Base-by-base conservation (phyloP, 2,888 invertebrate genomes). In the Amblyjoppa proteus region DNA sequence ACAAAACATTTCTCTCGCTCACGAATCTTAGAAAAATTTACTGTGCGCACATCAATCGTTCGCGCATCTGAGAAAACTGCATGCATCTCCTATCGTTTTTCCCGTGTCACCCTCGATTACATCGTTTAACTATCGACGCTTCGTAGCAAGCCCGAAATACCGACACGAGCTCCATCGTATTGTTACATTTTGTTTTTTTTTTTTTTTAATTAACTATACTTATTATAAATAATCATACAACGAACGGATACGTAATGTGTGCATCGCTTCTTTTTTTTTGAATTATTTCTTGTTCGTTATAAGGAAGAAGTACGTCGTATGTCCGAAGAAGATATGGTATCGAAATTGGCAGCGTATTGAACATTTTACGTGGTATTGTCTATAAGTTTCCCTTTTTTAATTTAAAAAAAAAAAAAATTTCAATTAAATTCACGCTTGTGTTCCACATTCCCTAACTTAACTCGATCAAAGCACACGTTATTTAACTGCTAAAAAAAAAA, bases 291-390 rank as follows among this genome's bases (percentile, higher is more conserved):
- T 61, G 51, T 68, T 79, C 68, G 58, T 85, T 68, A 83, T 69
- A 77, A 76, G 86, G 79, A 83, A 81, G 81, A 87, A 87, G 61
- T 81, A 78, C 81, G 81, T 83, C 79, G 78, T 81, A 81, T 79
- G 81, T 78, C 74, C 84, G 87, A 87, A 87, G 86, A 87, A 91
- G 90, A 91, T 92, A 91, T 91, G 92, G 91, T 90, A 89, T 89
- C 88, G 88, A 90, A 86, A 91, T 92, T 92, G 92, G 91, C 92
- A 92, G 91, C 91, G 89, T 90, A 88, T 91, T 92, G 88, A 91
- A 91, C 90, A 90, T 91, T 90, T 90, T 89, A 88, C 87, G 88
- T 90, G 88, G 89, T 91, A 91, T 91, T 91, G 89, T 89, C 89
- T 91, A 90, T 84, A 87, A 83, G 82, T 20, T 64, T 58, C 20